Evolutionary conservation across 2,888 invertebrate species (phyloP), one percentile per base, ranked within the genome.

Genomic region (Brachynemurus nebulosus): DNA sequence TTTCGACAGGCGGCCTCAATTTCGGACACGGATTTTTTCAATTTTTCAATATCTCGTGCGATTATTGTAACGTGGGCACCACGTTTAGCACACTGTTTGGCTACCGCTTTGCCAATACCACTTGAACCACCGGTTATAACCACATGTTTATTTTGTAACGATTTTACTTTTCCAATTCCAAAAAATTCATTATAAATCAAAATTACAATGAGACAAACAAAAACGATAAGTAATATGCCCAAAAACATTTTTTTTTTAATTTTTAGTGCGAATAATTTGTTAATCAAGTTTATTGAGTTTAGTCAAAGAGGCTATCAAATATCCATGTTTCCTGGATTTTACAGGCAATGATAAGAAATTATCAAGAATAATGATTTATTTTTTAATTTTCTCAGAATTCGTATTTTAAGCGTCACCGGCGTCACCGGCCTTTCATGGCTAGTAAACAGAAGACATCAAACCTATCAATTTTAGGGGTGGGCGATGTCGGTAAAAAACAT

Each of bases 111-210:
- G 1, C 96, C 97, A 54, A 97, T 97, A 6, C 96, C 96, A 65
- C 90, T 91, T 0, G 95, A 95, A 9, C 95, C 96, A 35, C 96
- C 96, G 20, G 93, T 93, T 36, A 96, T 70, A 17, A 80, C 74
- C 21, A 81, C 75, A 66, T 80, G 80, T 55, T 68, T 73, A 5
- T 67, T 68, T 35, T 64, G 54, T 40, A 75, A 18, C 51, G 51
- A 43, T 51, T 56, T 58, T 57, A 63, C 46, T 61, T 65, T 49
- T 62, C 65, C 47, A 61, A 27, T 23, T 19, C n/a, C 27, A 27
- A 42, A 34, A 23, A 35, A 19, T 7, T 44, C 12, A 6, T 37
- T 37, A n/a, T 30, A 11, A 12, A 44, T 27, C 4, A 37, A 37
- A 12, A 44, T 18, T 23, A 44, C 38, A 16, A 44, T 12, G 11